Evolutionary conservation across 1,140 invertebrate genomes (phyloP), one percentile per base, ranked within the genome.

Genomic region (Macrocentrus cingulum): DNA sequence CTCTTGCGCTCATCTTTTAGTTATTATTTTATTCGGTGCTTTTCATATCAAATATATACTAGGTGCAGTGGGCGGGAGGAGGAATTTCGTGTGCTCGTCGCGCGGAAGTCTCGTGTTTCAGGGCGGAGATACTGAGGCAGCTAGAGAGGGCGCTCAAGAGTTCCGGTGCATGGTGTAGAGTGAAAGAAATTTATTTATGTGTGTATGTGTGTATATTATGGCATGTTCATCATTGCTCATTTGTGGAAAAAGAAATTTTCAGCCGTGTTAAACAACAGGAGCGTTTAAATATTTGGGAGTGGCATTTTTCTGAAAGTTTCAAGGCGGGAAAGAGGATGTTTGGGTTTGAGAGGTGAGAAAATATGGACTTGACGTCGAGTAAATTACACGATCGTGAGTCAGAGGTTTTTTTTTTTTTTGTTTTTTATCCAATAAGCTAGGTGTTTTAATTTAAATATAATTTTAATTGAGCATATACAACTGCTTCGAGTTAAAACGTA

Each of bases 91-190:
- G 62, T 51, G 59, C 41, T 29, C 25, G 25, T 29, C 25, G 25
- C 64, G 55, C 67, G 73, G 73, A 75, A 75, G 73, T 75, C 69
- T 75, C 73, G 64, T 68, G 66, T 75, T 69, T 71, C 73, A 19
- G 62, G 57, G 61, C 59, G 59, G 61, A 44, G 42, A 55, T 50
- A 39, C 29, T 53, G 50, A 45, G 41, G 20, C 29, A 29, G 23
- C 32, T 29, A 9, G 45, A 37, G 13, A 36, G 48, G 50, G 45
- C n/a, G n/a, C n/a, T n/a, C n/a, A n/a, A 57, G 52, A 60, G 52
- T 51, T 60, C 59, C 59, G 59, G 59, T 39, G 54, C 37, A 15
- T 8, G 52, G 37, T 29, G 45, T 49, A 29, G 25, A 29, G 20
- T 29, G 25, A 29, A 29, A 29, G 25, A 29, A 29, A 52, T 52